Evolutionary conservation across 2,113 vertebrate genomes (phyloP).

Genomic region (Rostratula benghalensis): DNA sequence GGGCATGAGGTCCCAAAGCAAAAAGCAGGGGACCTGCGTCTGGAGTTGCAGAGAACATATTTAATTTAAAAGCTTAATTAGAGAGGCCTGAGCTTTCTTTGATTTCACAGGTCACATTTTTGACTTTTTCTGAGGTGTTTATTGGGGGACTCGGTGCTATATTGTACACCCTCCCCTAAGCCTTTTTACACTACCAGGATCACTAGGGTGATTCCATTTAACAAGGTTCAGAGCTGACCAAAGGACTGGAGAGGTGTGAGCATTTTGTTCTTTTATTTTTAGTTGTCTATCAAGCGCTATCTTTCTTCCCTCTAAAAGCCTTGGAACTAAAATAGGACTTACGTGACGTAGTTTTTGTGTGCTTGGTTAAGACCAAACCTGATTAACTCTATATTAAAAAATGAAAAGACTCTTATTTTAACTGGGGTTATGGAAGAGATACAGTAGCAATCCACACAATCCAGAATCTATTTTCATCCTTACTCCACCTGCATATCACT

Average conservation of each 20-base stretch:
- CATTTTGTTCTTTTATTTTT: background rate
- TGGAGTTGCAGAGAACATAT: background rate
- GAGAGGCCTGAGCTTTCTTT: background rate
- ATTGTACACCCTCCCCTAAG: background rate
- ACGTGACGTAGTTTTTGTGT: background rate
- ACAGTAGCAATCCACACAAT: background rate
- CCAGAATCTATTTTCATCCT: constrained; percentile 31
- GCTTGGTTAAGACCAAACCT: background rate
- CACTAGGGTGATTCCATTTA: fast-evolving
- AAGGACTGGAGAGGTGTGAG: background rate
- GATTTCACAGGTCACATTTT: background rate
- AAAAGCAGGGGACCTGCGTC: background rate
- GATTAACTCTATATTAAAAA: background rate
- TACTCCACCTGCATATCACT: background rate
- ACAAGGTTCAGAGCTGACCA: background rate
- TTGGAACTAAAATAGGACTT: background rate
- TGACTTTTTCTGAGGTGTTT: background rate
- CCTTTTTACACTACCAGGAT: background rate
- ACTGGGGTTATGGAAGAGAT: background rate
- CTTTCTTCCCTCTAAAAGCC: background rate
- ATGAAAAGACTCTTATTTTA: background rate
- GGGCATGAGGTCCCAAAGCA: background rate
- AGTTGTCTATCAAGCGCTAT: background rate
- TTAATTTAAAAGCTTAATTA: background rate
- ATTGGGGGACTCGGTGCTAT: fast-evolving